Evolutionary conservation across 2,113 vertebrate genomes (phyloP), one percentile per base, ranked within the genome.

Genomic region (Hippotragus niger): DNA sequence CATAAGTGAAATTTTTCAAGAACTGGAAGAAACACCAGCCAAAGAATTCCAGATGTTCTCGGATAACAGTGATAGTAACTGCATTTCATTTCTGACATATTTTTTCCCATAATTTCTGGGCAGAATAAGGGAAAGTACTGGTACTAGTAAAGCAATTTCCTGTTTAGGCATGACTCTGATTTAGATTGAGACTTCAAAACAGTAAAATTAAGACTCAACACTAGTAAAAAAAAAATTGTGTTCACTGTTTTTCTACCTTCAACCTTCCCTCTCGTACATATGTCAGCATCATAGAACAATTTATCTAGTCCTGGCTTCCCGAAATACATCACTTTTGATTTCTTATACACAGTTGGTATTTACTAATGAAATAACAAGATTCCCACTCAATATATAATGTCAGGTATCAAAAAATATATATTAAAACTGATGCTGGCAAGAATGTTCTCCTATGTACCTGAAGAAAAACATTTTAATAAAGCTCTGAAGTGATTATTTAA

Each of bases 351-450:
- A 91, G 25, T 87, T 64, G 53, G 16, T 88, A 91, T 87, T 93
- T n/a, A 90, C 55, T 90, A 90, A 57, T 50, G 9, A 96, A 93
- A 88, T 83, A 90, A 95, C n/a, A 95, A 93, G 53, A 82, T 96
- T 96, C 86, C 45, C 4, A 60, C 27, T 86, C 19, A 21, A 85
- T 33, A 60, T 2, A 33, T 81, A 88, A 80, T 45, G 23, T 74
- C 58, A 92, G 58, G 33, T 94, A 85, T 57, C 81, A 97, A 82
- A 90, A 40, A 84, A 82, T 57, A 17, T 36, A 88, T 53, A 92
- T 93, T 58, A 88, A 95, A 90, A 74, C 27, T 89, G 57, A 96
- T 85, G 76, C 45, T 47, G 85, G 50, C 10, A 88, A 96, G 9
- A 19, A 91, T 80, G 43, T 3, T 93, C 67, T 53, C 52, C 81